phyloP scores from a whole-genome alignment of 2,888 invertebrate species.

The Himalopsyche kuldschensis region DNA sequence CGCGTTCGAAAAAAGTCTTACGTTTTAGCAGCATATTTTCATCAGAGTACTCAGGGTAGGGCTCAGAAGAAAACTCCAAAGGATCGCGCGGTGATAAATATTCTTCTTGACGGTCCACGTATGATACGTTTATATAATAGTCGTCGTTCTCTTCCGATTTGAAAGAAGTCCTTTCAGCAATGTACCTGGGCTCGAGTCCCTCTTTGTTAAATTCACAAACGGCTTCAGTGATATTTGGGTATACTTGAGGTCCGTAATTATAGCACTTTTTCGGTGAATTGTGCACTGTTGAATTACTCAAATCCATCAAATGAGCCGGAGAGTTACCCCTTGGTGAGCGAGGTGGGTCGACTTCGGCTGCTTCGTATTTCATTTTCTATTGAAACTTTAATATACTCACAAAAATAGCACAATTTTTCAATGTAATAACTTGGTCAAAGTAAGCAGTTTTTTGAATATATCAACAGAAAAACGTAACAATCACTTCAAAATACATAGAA shows the following conservation, averaged over 20 bases:
- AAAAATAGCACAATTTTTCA: too few species aligned
- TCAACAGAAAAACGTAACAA: too few species aligned
- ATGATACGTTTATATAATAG: neutral
- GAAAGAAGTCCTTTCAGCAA: neutral
- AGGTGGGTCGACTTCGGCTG: neutral
- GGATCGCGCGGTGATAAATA: neutral
- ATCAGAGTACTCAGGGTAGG: neutral
- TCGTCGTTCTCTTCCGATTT: neutral
- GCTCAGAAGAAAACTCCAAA: neutral
- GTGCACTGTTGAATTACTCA: neutral
- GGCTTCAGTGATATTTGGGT: neutral
- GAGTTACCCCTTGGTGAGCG: neutral
- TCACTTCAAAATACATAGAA: too few species aligned
- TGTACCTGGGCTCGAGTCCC: neutral
- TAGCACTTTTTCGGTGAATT: neutral
- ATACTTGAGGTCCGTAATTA: neutral
- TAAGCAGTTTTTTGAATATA: too few species aligned
- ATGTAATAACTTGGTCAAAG: too few species aligned
- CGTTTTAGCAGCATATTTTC: neutral
- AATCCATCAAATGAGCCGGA: neutral
- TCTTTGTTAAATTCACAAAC: neutral
- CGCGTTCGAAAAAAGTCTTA: neutral
- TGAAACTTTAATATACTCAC: too few species aligned
- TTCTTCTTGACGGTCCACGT: neutral
- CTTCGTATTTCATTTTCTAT: neutral